Evolutionary conservation across 1,140 invertebrate species (phyloP).

Genomic region (Cherax destructor): DNA sequence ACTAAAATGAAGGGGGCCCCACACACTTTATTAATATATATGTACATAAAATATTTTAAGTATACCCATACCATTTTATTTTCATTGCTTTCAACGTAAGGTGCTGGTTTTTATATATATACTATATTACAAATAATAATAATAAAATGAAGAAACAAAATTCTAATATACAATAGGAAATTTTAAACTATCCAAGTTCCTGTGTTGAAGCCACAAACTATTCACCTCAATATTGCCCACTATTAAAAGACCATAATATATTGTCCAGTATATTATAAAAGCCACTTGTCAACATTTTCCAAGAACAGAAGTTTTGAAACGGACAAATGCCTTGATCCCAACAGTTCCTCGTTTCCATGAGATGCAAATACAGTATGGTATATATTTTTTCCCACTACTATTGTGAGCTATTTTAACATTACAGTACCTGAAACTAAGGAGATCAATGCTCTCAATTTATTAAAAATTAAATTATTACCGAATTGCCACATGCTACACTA

Average conservation of each 20-base stretch:
- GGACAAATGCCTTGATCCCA: too few species aligned
- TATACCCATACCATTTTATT: constrained; percentile 50
- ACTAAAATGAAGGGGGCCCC: constrained; percentile 24
- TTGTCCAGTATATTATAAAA: background rate
- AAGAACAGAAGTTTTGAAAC: too few species aligned
- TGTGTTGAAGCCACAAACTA: background rate
- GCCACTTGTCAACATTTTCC: background rate
- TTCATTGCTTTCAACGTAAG: constrained; percentile 14
- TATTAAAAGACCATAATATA: background rate
- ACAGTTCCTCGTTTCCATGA: too few species aligned
- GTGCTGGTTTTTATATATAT: background rate
- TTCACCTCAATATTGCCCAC: constrained; percentile 6
- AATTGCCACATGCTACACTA: background rate
- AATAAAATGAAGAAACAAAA: background rate
- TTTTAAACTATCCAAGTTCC: background rate
- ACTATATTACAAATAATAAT: background rate
- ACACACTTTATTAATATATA: constrained; percentile 57
- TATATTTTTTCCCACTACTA: too few species aligned
- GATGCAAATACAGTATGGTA: too few species aligned
- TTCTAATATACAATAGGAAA: background rate
- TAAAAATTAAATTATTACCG: background rate
- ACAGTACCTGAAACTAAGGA: background rate
- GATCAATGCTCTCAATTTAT: background rate
- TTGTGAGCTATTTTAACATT: too few species aligned
- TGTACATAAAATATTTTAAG: constrained; percentile 58